A percentile compares a stretch with the other conserved stretches of the same genome.
Evolutionary conservation across 2,888 invertebrate species (phyloP).

Genomic region (Venusia cambrica): DNA sequence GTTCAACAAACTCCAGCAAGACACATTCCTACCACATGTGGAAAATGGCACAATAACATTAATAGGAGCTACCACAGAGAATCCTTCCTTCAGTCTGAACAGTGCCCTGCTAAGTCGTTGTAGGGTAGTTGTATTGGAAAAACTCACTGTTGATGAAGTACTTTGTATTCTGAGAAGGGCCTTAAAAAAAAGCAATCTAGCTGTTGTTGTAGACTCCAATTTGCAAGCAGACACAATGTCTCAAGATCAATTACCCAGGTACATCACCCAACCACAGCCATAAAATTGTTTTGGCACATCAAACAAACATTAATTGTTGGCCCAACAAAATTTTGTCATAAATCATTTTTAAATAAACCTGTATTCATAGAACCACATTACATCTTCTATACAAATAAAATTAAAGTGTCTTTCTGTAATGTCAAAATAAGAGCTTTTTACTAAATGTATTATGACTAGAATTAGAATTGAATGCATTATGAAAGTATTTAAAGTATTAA

Average conservation of each 20-base stretch:
- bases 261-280: too few relatives aligned
- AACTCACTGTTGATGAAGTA: slow-evolving; percentile 82
- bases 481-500: too few relatives aligned
- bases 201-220: slow-evolving; percentile 44
- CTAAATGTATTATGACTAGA: too few relatives aligned
- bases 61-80: slow-evolving; percentile 93
- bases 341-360: too few relatives aligned
- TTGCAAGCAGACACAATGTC: slow-evolving; percentile 30
- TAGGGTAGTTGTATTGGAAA: slow-evolving; percentile 87
- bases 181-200: slow-evolving; percentile 51
- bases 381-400: too few relatives aligned
- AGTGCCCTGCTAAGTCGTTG: slow-evolving; percentile 89
- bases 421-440: too few relatives aligned
- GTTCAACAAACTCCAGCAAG: slow-evolving; percentile 92
- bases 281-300: too few relatives aligned
- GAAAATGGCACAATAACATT: slow-evolving; percentile 89
- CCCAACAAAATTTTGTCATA: too few relatives aligned
- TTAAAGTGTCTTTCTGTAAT: too few relatives aligned
- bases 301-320: too few relatives aligned
- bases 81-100: slow-evolving; percentile 92
- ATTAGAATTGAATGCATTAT: too few relatives aligned
- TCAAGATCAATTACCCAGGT: slow-evolving; percentile 41
- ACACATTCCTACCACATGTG: slow-evolving; percentile 89
- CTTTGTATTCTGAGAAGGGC: slow-evolving; percentile 83
- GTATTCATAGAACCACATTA: too few relatives aligned